Evolutionary conservation across 1,140 invertebrate species (phyloP).

Genomic region (Pseudomyrmex gracilis): DNA sequence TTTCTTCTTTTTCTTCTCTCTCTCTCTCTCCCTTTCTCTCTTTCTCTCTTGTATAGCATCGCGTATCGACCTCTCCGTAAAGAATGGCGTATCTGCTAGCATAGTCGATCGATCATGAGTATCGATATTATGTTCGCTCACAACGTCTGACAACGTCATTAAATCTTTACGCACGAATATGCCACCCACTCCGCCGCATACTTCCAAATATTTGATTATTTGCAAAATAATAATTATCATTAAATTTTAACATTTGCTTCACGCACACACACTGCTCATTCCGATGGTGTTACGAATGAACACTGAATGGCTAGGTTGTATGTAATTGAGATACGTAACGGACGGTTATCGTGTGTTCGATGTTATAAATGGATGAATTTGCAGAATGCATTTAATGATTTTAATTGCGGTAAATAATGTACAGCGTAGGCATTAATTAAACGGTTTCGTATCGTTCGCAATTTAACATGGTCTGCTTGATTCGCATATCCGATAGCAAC

Average conservation of each 20-base stretch:
- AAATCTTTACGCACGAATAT: not conserved
- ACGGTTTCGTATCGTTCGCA: constrained; percentile 46
- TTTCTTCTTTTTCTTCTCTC: too few relatives aligned
- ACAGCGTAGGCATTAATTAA: constrained; percentile 49
- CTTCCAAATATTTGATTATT: not conserved
- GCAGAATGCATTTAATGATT: constrained; percentile 56
- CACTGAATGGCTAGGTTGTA: constrained; percentile 3
- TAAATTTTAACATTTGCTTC: not conserved
- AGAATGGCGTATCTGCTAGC: constrained; percentile 37
- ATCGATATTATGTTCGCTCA: constrained; percentile 23
- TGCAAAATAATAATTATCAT: not conserved
- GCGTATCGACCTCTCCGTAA: constrained; percentile 4
- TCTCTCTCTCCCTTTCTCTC: too few relatives aligned
- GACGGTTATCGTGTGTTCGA: constrained; percentile 39
- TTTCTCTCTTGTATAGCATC: not conserved
- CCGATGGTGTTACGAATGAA: not conserved
- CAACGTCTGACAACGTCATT: constrained; percentile 2
- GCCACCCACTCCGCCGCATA: not conserved
- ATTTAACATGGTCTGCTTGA: constrained; percentile 53
- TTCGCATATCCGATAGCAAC: constrained; percentile 44
- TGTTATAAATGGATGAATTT: constrained; percentile 54
- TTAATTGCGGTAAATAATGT: constrained; percentile 59
- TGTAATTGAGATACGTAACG: constrained; percentile 37
- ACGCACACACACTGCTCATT: not conserved
- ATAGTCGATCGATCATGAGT: constrained; percentile 30